Base-by-base conservation (phyloP, 2,888 invertebrate genomes). In the Herminia tarsipennalis region DNA sequence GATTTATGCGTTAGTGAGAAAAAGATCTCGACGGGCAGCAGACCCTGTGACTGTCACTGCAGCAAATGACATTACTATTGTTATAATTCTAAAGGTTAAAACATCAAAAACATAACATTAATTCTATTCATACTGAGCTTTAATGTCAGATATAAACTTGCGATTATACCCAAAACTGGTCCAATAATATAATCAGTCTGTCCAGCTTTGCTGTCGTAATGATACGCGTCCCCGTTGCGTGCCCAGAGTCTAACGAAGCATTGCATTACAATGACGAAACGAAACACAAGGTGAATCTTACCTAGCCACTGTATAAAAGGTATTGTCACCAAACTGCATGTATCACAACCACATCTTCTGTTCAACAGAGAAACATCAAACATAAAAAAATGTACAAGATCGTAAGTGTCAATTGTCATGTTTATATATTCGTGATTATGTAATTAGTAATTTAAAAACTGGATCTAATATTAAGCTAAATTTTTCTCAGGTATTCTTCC, bases 211-310 rank as follows among this genome's bases (percentile, higher is more conserved):
- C 73, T 84, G 80, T 79, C 74, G 83, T 81, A 85, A 80, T 56
- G 69, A 58, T 66, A 61, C 67, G 74, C 78, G 87, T 69, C 86
- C 86, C 76, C 82, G 78, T 83, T 86, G 84, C 85, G 83, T 85
- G 84, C 81, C 62, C 76, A 51, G 86, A 67, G 74, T 83, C 82
- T 83, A 81, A 82, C 80, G 68, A 78, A 76, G 56, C 69, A 65
- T 66, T 75, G 81, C 81, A 78, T 75, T 58, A 50, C 58, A 62
- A 68, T 88, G 89, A 79, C 82, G 89, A 89, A 88, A 91, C 69
- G 13, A 38, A 63, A 57, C 61, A 81, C 91, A 91, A 91, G 89
- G 91, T 90, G 88, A 90, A 88, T 91, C 89, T 83, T 78, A 72
- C 73, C 62, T 59, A 65, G 62, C 65, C 72, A 60, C 70, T 60